These are phyloP conservation scores for Lota lota DNA, from an alignment of 2,113 vertebrate species.

Conservation along the genomic window DNA sequence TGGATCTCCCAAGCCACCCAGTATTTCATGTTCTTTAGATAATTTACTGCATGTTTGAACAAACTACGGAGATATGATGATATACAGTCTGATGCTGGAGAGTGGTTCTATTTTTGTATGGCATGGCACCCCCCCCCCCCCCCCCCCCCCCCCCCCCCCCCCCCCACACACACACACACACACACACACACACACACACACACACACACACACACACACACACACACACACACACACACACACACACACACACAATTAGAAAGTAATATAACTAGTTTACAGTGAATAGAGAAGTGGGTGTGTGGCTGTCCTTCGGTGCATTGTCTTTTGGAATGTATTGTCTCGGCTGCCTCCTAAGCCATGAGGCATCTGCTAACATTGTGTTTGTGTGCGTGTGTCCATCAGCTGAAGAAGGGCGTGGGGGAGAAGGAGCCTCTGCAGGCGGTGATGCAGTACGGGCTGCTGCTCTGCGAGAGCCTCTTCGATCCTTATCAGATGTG, in stretches of 20 bases:
- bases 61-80: constrained; percentile 12
- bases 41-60: background rate
- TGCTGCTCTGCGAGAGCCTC: constrained; percentile 88
- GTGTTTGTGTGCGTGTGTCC: constrained; percentile 17
- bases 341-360: constrained; percentile 8
- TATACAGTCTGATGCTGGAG: constrained; percentile 10
- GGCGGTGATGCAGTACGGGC: constrained; percentile 75
- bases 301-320: constrained; percentile 23
- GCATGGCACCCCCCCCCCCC: constrained; percentile 21
- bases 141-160: no score
- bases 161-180: no score
- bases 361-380: background rate
- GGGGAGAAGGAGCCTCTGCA: constrained; percentile 69
- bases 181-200: no score
- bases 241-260: background rate
- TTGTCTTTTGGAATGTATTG: constrained; percentile 23
- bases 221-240: no score
- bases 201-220: no score
- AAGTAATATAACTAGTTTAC: constrained; percentile 47
- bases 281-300: constrained; percentile 44
- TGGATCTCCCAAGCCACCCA: background rate
- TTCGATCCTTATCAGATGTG: constrained; percentile 95
- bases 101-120: constrained; percentile 13
- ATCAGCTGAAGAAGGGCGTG: constrained; percentile 76
- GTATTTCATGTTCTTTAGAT: constrained; percentile 12